Evolutionary conservation across 2,113 vertebrate species (phyloP).

Genomic region (Callaeas wilsoni): DNA sequence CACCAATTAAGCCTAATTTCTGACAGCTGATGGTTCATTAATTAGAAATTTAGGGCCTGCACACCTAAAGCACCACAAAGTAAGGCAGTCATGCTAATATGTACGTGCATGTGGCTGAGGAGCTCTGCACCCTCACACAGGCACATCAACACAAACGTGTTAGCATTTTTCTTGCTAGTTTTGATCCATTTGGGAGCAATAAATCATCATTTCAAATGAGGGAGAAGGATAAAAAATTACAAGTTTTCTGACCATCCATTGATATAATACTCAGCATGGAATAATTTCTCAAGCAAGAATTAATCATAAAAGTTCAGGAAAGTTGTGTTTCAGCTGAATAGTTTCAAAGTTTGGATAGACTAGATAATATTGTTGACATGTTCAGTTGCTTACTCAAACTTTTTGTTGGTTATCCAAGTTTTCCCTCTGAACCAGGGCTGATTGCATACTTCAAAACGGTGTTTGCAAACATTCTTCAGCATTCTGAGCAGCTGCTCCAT

Average conservation of each 20-base stretch:
- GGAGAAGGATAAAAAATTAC: too few species aligned
- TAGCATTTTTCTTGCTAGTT: neutral
- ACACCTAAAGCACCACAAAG: neutral
- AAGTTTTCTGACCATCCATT: too few species aligned
- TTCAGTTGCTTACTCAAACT: conserved; percentile 10
- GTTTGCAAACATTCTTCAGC: conserved; percentile 54
- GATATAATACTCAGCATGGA: too few species aligned
- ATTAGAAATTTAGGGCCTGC: neutral
- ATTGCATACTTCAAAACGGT: conserved; percentile 35
- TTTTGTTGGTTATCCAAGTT: conserved; percentile 28
- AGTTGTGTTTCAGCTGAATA: neutral
- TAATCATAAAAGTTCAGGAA: neutral
- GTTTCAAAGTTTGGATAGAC: neutral
- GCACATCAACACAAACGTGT: neutral
- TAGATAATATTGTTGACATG: neutral
- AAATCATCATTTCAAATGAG: too few species aligned
- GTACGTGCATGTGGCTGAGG: neutral
- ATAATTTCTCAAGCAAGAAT: too few species aligned
- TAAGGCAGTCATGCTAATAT: neutral
- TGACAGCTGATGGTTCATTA: neutral
- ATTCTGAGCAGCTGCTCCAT: conserved; percentile 50
- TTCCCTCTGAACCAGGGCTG: conserved; percentile 23
- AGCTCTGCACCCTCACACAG: neutral
- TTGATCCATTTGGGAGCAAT: neutral
- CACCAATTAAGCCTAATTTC: neutral